These are phyloP conservation scores for Chymomyza procnemis DNA, from an alignment of 2,888 invertebrate genomes.

Conservation along the genomic window DNA sequence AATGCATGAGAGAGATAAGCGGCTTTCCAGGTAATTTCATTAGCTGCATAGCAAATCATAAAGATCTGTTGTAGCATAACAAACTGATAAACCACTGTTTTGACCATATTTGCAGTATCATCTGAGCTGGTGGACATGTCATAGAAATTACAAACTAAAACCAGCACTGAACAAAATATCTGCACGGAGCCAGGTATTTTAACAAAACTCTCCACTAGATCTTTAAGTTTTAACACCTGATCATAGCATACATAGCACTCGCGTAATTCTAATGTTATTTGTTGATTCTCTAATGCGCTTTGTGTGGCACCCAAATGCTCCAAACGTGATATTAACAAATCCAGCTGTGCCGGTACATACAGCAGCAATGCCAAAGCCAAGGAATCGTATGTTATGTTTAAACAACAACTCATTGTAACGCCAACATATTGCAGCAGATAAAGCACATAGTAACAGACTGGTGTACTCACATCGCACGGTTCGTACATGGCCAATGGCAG, in stretches of 20 bases:
- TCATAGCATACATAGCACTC: slow-evolving; percentile 54
- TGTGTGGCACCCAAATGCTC: slow-evolving; percentile 43
- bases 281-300: not conserved
- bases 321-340: slow-evolving; percentile 59
- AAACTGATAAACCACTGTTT: slow-evolving; percentile 56
- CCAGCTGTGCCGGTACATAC: slow-evolving; percentile 54
- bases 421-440: slow-evolving; percentile 51
- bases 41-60: slow-evolving; percentile 62
- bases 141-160: slow-evolving; percentile 71
- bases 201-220: slow-evolving; percentile 54
- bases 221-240: slow-evolving; percentile 44
- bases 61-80: slow-evolving; percentile 70
- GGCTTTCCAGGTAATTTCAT: slow-evolving; percentile 61
- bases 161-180: slow-evolving; percentile 66
- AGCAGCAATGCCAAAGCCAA: slow-evolving; percentile 46
- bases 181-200: slow-evolving; percentile 64
- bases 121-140: slow-evolving; percentile 53
- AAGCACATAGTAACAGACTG: slow-evolving; percentile 40
- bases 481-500: slow-evolving; percentile 55
- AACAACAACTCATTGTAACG: slow-evolving; percentile 48
- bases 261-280: slow-evolving; percentile 46
- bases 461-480: slow-evolving; percentile 45
- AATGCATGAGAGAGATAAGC: slow-evolving; percentile 42
- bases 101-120: slow-evolving; percentile 48
- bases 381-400: slow-evolving; percentile 69